phyloP scores from a whole-genome alignment of 2,797 vertebrate genomes.

The Meriones psammophilus region DNA sequence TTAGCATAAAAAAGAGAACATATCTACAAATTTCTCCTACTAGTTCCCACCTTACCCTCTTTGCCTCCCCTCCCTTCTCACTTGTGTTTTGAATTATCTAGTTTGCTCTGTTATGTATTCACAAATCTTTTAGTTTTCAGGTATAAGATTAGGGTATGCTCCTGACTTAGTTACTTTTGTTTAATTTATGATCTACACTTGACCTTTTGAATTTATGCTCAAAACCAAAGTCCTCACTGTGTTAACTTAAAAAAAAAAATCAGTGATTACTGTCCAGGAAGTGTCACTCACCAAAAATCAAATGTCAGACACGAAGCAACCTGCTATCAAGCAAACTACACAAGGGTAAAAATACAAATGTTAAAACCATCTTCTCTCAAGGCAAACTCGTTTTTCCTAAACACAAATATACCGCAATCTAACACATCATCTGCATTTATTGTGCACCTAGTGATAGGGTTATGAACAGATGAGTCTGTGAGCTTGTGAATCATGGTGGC shows the following conservation, averaged over 20 bases:
- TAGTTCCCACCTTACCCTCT: background rate
- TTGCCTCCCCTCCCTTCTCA: background rate
- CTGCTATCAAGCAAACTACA: constrained; percentile 76
- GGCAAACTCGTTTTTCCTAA: constrained; percentile 81
- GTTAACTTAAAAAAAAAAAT: constrained; percentile 49
- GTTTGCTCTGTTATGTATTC: background rate
- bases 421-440: constrained; percentile 77
- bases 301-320: background rate
- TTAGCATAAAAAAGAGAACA: background rate
- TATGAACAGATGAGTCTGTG: constrained; percentile 80
- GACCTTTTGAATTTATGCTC: constrained; percentile 71
- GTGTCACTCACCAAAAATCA: constrained; percentile 84
- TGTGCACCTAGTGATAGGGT: constrained; percentile 76
- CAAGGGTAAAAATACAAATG: constrained; percentile 77
- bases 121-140: background rate
- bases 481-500: constrained; percentile 74
- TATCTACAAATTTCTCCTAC: background rate
- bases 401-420: constrained; percentile 72
- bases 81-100: background rate
- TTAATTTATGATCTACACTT: constrained; percentile 74
- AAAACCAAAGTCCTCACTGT: constrained; percentile 69
- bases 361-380: constrained; percentile 80
- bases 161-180: constrained; percentile 55
- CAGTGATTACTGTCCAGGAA: constrained; percentile 79
- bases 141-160: background rate